Conservation (phyloP, 2,113 vertebrate species). For the Neodontobutis hainanensis region DNA sequence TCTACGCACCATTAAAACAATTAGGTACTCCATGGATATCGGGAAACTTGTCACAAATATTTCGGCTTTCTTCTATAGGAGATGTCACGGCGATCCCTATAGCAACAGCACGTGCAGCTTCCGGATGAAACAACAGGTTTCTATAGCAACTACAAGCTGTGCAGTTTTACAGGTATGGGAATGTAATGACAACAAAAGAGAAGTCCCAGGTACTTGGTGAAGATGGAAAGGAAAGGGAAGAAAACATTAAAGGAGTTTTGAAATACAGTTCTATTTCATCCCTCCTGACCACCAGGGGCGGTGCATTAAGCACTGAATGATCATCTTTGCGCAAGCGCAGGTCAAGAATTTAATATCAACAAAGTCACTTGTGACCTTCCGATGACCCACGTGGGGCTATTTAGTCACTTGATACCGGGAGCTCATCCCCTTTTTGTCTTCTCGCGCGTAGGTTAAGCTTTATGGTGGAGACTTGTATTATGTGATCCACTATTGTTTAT, state of each 20-base stretch:
- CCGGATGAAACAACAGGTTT: conserved; percentile 52
- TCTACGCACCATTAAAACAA: conserved; percentile 1
- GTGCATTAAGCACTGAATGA: no score
- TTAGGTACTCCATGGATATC: background rate
- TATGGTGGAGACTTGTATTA: no score
- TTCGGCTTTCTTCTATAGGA: conserved; percentile 46
- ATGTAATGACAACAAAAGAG: conserved; percentile 3
- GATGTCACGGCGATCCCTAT: conserved; percentile 54
- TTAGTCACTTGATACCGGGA: no score
- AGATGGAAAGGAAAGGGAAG: background rate
- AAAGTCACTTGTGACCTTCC: no score
- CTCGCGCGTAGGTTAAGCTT: no score
- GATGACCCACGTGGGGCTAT: no score
- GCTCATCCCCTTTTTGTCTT: no score
- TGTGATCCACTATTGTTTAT: no score
- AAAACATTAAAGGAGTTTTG: background rate
- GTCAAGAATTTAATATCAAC: no score
- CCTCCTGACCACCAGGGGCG: no score
- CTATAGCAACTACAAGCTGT: conserved; percentile 71
- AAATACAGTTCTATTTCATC: no score
- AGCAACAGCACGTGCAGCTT: conserved; percentile 56
- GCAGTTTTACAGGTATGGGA: conserved; percentile 43
- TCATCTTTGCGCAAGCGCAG: no score
- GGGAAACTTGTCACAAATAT: background rate
- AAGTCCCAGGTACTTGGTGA: background rate